These are phyloP conservation scores for Amphiprion clarkii DNA, from an alignment of 2,797 vertebrate species.

Conservation along the genomic window DNA sequence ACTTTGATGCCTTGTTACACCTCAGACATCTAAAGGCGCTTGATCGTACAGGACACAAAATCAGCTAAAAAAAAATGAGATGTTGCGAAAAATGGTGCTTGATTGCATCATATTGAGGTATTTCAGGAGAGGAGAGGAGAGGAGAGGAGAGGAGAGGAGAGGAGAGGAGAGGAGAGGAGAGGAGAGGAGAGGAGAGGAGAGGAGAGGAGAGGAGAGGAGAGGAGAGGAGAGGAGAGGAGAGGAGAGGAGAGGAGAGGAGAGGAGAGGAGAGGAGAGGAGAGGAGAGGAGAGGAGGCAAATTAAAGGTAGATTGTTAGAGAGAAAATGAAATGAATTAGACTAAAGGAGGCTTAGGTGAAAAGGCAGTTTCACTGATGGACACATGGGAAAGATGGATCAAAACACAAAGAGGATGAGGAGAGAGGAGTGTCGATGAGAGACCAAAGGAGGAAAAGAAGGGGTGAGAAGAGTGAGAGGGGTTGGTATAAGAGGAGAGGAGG, in stretches of 20 bases:
- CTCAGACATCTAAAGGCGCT: neutral
- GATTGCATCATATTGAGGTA: conserved; percentile 40
- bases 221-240: conserved; percentile 5
- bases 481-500: conserved; percentile 34
- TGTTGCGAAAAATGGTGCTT: conserved; percentile 17
- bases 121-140: conserved; percentile 15
- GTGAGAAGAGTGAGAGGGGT: conserved; percentile 32
- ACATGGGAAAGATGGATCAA: conserved; percentile 43
- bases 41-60: conserved; percentile 3
- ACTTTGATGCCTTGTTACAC: conserved; percentile 36
- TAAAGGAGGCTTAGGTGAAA: conserved; percentile 36
- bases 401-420: conserved; percentile 32
- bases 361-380: conserved; percentile 19
- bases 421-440: conserved; percentile 13
- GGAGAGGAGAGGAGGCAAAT: neutral
- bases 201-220: neutral
- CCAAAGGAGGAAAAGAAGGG: conserved; percentile 22
- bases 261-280: neutral
- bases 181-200: neutral
- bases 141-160: neutral
- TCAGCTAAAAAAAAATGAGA: neutral
- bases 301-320: conserved; percentile 24
- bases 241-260: neutral
- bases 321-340: conserved; percentile 14
- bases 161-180: neutral